Evolutionary conservation across 2,113 vertebrate species (phyloP), one percentile per base, ranked within the genome.

Genomic region (Cacatua alba): DNA sequence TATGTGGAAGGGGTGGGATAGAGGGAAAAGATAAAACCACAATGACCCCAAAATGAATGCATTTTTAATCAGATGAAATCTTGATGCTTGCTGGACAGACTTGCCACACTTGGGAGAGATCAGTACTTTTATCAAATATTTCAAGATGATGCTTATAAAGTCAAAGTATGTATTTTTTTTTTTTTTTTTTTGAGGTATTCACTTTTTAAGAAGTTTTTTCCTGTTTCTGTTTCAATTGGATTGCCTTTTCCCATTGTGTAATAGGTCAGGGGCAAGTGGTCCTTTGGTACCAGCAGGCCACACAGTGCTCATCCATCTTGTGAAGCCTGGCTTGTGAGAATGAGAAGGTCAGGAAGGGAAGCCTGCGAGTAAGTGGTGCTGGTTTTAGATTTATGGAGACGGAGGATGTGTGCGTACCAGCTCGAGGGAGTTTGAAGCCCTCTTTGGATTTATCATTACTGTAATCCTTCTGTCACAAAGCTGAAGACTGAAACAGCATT

Each of bases 401-500:
- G 59, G 35, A 68, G 24, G 21, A 67, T 71, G 41, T 37, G 31
- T 37, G 49, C 29, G 14, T 82, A 52, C 41, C 52, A 88, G 8
- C 37, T 79, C 7, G 1, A 84, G 44, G 72, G 77, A 94, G 74
- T 86, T 84, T 89, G 84, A 94, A 74, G 37, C 43, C 25, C 13
- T 82, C 26, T 5, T 82, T 23, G 44, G 31, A 39, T 63, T 86
- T 86, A 77, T 88, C 57, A 21, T 82, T 76, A 35, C 67, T 44
- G 39, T 72, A 84, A 91, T 92, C 91, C 91, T 88, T 93, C 67
- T 78, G 51, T 88, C 87, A 77, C 70, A 82, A 88, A 92, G 52
- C 60, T 77, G 82, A 89, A 88, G 65, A 68, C 44, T 67, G 86
- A 87, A 89, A 91, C 28, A 70, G 13, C 6, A 3, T 51, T 59